Base-by-base conservation (phyloP, 2,888 invertebrate genomes). In the Netelia fuscicornis region DNA sequence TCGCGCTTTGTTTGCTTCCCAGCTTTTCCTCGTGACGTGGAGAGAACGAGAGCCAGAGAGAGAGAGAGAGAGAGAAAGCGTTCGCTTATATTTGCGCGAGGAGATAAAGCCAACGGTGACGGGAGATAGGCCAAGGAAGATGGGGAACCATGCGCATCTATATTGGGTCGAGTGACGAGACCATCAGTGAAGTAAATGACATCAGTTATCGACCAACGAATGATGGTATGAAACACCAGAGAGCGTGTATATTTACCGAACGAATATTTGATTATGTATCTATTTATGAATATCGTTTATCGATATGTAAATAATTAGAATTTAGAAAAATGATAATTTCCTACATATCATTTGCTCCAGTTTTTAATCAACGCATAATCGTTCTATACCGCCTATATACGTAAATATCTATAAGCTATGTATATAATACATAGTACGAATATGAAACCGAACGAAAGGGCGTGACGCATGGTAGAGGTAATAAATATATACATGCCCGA, bases 1-100 rank as follows among this genome's bases (percentile, higher is more conserved):
- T 89, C 85, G 86, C 83, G 85, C 86, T 87, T 89, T 87, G 86
- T 88, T 89, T 88, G 85, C 88, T 74, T 76, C 54, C 74, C 62
- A 42, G 77, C 85, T 86, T 83, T 54, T 78, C 77, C 68, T 23
- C 58, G 71, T 78, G 77, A 83, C 79, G 65, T 75, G 85, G 68
- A 79, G 60, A 79, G 82, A 60, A 60, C 77, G 17, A 48, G 3
- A 48, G 48, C 5, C 48, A 78, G 77, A 78, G 44, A 17, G 58
- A 72, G 74, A 70, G 70, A 10, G 17, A 17, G 17, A 17, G 17
- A 17, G 74, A 72, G 20, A 52, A 70, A 60, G 67, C 23, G 23
- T 23, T 70, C 78, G 78, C 78, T 79, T 79, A 79, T 71, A 79
- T 79, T 79, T 79, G 70, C 78, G n/a, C 54, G 78, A 44, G 54